Base-by-base conservation (phyloP, 2,797 vertebrate genomes). In the Rhadinocentrus ornatus region DNA sequence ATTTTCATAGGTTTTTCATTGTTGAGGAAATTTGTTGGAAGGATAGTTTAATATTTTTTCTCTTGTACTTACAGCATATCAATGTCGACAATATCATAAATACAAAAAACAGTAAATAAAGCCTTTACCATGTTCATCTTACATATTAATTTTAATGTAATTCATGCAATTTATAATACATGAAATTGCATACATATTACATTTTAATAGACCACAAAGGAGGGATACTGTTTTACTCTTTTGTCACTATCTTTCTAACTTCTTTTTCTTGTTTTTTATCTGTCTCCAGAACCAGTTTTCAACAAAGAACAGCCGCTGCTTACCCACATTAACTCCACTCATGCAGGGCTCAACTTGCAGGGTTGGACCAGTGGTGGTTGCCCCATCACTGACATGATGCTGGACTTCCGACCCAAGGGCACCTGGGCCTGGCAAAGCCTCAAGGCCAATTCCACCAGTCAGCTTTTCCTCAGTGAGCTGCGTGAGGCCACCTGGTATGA, bases 401-500 rank as follows among this genome's bases (percentile, higher is more conserved):
- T 99, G 78, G 98, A 99, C 91, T 99, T 96, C 80, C 94, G 97
- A 58, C 97, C 97, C 84, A 98, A 98, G 89, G 97, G 97, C 64
- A 98, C 96, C 59, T 98, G 97, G 97, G 95, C 94, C 57, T 99
- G 98, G 97, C 97, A 99, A 92, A 96, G 94, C 83, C 92, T 99
- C 0, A 96, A 95, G 34, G 97, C 97, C 91, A 99, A 99, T 86
- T 95, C 94, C 77, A 97, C 96, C 2, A 86, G 90, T 0, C 97
- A 98, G 86, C 95, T 99, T 29, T 98, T 98, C 89, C 95, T 99
- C 73, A 96, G 96, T 0, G 97, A 99, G 82, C 94, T 99, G 80
- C 96, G 96, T 0, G 98, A 99, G 90, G 97, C 97, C 83, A 99
- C 97, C 0, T 99, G 98, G 98, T 99, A 99, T 0, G 97, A 99